Conservation (phyloP, 2,888 invertebrate species). For the Thyatira batis region DNA sequence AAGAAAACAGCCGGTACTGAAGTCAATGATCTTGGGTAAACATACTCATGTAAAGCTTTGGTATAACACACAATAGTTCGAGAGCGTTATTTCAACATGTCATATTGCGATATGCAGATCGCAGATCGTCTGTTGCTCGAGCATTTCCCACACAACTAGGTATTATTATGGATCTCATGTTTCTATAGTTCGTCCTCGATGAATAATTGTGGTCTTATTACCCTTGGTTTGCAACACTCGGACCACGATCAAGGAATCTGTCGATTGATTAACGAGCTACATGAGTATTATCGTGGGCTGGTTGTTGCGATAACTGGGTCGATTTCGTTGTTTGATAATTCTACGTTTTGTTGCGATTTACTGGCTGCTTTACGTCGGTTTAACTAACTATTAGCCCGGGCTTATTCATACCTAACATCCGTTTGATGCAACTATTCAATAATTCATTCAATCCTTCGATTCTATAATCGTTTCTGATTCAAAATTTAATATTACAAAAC, state of each 20-base stretch:
- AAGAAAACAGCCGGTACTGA: slow-evolving; percentile 28
- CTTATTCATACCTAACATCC: slow-evolving; percentile 28
- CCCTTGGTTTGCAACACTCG: slow-evolving; percentile 47
- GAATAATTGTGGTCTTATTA: slow-evolving; percentile 46
- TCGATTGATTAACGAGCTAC: slow-evolving; percentile 59
- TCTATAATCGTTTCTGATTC: not conserved
- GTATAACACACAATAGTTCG: slow-evolving; percentile 8
- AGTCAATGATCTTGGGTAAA: slow-evolving; percentile 32
- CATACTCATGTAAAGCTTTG: slow-evolving; percentile 5
- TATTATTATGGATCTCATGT: slow-evolving; percentile 54
- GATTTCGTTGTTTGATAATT: slow-evolving; percentile 51
- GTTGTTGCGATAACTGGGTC: slow-evolving; percentile 52
- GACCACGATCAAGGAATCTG: slow-evolving; percentile 51
- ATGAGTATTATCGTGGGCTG: slow-evolving; percentile 30
- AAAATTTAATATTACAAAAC: not conserved
- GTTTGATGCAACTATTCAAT: slow-evolving; percentile 20
- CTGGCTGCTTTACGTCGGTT: slow-evolving; percentile 22
- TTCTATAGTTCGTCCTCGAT: slow-evolving; percentile 36
- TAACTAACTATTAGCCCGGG: slow-evolving; percentile 26
- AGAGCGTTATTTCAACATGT: slow-evolving; percentile 44
- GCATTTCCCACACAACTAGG: slow-evolving; percentile 56
- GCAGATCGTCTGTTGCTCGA: slow-evolving; percentile 38
- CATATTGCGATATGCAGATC: slow-evolving; percentile 49
- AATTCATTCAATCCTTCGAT: slow-evolving; percentile 16
- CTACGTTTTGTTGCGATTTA: slow-evolving; percentile 27